Base-by-base conservation (phyloP, 2,113 vertebrate genomes). In the Anhinga rufa region DNA sequence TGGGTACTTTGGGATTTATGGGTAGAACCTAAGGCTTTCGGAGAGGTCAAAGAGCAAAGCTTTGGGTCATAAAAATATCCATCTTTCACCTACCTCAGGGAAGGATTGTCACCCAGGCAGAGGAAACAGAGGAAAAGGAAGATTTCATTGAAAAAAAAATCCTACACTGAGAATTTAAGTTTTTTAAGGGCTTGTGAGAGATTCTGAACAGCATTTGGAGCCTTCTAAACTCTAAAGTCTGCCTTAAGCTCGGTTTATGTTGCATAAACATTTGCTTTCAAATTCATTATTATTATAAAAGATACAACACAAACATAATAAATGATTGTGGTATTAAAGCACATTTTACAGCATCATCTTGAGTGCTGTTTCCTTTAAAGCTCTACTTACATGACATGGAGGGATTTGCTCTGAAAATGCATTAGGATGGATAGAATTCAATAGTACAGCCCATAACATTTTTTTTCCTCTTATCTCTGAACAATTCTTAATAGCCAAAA, bases 311-410 rank as follows among this genome's bases (percentile, higher is more conserved):
- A 64, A 95, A 82, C 81, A 92, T 91, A 96, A 95, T 91, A 94
- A 93, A 93, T 58, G 70, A 88, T 55, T 91, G 82, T 42, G 71
- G 92, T 85, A 97, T 97, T 97, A 97, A 80, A 91, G 66, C 70
- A 93, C 81, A 92, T 92, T 93, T 91, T 54, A 92, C 55, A 84
- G 82, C 94, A 93, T 90, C 95, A 92, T 95, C 87, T 70, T 83
- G 91, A 97, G 92, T 96, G 95, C 95, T 88, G 71, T 15, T 97
- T 18, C 66, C 89, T 92, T 87, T 97, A 97, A 96, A 95, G 82
- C 92, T 91, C 94, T 92, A 17, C 94, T 94, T 92, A 91, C 89
- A 92, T 51, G 91, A 44, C 68, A 80, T 58, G n/a, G 57, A 87
- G 92, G 89, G 95, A 97, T 97, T 95, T 97, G 54, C 82, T 94